Conservation (phyloP, 2,113 vertebrate species). For the mouse (Mus musculus) region DNA sequence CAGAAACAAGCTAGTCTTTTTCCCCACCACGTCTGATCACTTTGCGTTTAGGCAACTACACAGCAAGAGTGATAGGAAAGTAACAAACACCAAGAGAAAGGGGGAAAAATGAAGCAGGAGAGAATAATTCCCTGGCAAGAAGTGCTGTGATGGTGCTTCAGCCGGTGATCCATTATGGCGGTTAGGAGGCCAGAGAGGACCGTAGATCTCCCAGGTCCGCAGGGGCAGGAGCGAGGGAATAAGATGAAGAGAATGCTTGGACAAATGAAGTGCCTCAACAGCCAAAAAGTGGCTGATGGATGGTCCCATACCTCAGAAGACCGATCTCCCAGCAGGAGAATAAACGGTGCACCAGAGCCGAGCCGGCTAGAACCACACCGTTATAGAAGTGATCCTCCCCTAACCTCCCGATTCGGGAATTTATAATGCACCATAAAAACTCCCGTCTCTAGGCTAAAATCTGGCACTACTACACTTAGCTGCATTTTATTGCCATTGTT, state of each 20-base stretch:
- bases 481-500: slow-evolving; percentile 77
- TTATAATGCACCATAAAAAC: slow-evolving; percentile 75
- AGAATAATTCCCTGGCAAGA: slow-evolving; percentile 70
- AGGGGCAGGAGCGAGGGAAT: slow-evolving; percentile 58
- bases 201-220: slow-evolving; percentile 66
- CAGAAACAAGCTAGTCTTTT: slow-evolving; percentile 77
- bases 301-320: slow-evolving; percentile 69
- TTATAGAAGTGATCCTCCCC: slow-evolving; percentile 71
- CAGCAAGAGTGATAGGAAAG: slow-evolving; percentile 40
- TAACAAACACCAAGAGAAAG: slow-evolving; percentile 15
- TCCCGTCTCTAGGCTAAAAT: slow-evolving; percentile 64
- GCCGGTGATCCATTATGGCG: slow-evolving; percentile 72
- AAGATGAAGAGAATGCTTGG: slow-evolving; percentile 72
- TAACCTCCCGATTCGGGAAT: slow-evolving; percentile 74
- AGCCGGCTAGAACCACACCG: slow-evolving; percentile 70
- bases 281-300: slow-evolving; percentile 71
- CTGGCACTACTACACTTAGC: slow-evolving; percentile 70
- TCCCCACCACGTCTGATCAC: slow-evolving; percentile 24
- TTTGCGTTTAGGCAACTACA: slow-evolving; percentile 47
- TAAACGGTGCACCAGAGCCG: slow-evolving; percentile 53
- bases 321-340: slow-evolving; percentile 68
- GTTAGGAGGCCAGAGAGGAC: slow-evolving; percentile 76
- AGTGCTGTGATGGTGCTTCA: slow-evolving; percentile 71
- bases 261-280: slow-evolving; percentile 68
- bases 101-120: slow-evolving; percentile 45